Base-by-base conservation (phyloP, 1,140 invertebrate species). In the Drosophila subpulchrella region DNA sequence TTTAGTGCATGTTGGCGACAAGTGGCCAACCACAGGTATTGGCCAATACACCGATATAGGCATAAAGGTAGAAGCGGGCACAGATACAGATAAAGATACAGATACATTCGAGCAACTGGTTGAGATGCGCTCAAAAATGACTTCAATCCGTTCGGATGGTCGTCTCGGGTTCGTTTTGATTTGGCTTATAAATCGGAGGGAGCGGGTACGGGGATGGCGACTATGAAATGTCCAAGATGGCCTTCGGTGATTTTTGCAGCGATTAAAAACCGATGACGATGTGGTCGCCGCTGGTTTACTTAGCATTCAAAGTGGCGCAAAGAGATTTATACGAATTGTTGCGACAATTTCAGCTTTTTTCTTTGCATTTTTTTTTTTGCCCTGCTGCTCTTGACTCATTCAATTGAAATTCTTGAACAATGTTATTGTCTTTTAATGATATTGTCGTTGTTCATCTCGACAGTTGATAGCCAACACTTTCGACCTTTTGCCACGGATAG, bases 161-260 rank as follows among this genome's bases (percentile, higher is more conserved):
- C 63, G 63, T 63, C 61, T 62, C 67, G 30, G 47, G 47, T 66
- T 62, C 46, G 56, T 30, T 41, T 41, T 42, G 56, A 67, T 51
- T 50, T 63, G 10, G 60, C 65, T 51, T 65, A 61, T 46, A 51
- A 50, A 50, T 50, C 30, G 48, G 42, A 56, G 34, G 51, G 62
- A 36, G 41, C 34, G 10, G 50, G 27, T 4, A 36, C 17, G 48
- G 51, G 60, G 30, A 56, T 13, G 77, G 71, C 50, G 50, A 36
- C 75, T 75, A 66, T 76, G 84, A 89, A 89, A 88, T 83, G 80
- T 80, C 76, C 84, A 83, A 72, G 79, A 80, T 89, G 83, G 83
- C 83, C 83, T 88, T 88, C 83, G 74, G 61, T 67, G 60, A 59
- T 89, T 85, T 67, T 89, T 89, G 83, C 80, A 89, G 61, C 63